Evolutionary conservation across 1,140 invertebrate genomes (phyloP), one percentile per base, ranked within the genome.

Genomic region (Cydia splendana): DNA sequence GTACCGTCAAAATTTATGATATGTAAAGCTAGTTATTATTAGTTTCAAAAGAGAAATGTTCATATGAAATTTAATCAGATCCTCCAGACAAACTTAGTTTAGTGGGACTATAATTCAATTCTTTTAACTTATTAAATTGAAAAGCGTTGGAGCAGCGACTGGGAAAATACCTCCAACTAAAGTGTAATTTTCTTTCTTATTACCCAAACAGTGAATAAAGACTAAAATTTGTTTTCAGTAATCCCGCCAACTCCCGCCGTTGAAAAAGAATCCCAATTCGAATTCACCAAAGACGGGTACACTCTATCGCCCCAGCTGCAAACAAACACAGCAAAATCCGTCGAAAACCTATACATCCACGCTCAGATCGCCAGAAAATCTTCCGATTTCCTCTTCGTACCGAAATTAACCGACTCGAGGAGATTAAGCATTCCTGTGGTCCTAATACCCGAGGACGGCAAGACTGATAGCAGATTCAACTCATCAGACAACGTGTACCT

Each of bases 401-500:
- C 90, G 28, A 90, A 91, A 79, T 79, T 88, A 79, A 76, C 79
- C n/a, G 87, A 90, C 79, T 85, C 85, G 13, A 89, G 89, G 65
- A 82, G 91, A 84, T 79, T 93, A 67, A 93, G 91, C 76, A 91
- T 90, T 65, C 91, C 91, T 28, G 87, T 93, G 28, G 88, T 92
- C 62, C 79, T 93, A 76, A 91, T 91, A n/a, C 84, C 89, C 2
- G 85, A 78, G 71, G 87, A 90, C 53, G 77, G 75, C 20, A 87
- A 84, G 73, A 82, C 77, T 51, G 83, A 87, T 78, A 85, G 82
- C 62, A 88, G 83, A 75, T 93, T 93, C 75, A 86, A 85, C 82
- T 90, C 89, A 0, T 86, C 75, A 65, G 90, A 92, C 75, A 85
- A 88, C 74, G 89, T 92, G 18, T 93, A 93, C 75, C 79, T 91